These are phyloP conservation scores for Danaus melanippus DNA, from an alignment of 1,140 invertebrate genomes.

Conservation along the genomic window DNA sequence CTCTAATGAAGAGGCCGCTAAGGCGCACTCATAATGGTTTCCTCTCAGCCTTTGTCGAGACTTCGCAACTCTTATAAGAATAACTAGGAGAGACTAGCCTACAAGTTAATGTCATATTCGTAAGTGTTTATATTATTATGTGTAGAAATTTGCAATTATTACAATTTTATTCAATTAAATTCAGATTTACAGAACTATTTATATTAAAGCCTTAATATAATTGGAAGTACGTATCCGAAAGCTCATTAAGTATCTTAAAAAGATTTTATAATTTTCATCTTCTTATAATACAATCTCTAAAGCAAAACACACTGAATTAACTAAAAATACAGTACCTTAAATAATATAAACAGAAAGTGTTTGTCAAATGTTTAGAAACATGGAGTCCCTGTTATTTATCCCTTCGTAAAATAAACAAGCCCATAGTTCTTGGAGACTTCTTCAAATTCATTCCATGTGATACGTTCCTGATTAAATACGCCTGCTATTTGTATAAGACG, in stretches of 20 bases:
- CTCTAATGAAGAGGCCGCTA: conserved; percentile 55
- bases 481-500: conserved; percentile 53
- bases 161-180: not conserved
- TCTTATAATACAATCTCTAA: conserved; percentile 10
- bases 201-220: not conserved
- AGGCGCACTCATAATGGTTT: conserved; percentile 62
- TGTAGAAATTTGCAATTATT: not conserved
- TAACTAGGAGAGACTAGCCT: conserved; percentile 41
- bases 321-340: no score
- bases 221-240: no score
- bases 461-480: conserved; percentile 62
- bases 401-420: conserved; percentile 38
- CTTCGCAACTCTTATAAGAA: conserved; percentile 49
- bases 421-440: conserved; percentile 63
- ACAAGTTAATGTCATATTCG: conserved; percentile 10
- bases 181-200: not conserved
- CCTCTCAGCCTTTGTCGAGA: conserved; percentile 60
- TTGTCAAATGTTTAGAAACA: no score
- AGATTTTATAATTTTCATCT: no score
- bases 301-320: not conserved
- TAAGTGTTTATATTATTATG: conserved; percentile 10
- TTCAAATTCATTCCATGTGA: conserved; percentile 62
- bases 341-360: no score
- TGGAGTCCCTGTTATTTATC: conserved; percentile 31
- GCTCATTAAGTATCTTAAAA: no score